Percentiles rank a stretch among this genome's conserved stretches.
Evolutionary conservation across 2,113 vertebrate species (phyloP).

Genomic region (Cyanistes caeruleus): DNA sequence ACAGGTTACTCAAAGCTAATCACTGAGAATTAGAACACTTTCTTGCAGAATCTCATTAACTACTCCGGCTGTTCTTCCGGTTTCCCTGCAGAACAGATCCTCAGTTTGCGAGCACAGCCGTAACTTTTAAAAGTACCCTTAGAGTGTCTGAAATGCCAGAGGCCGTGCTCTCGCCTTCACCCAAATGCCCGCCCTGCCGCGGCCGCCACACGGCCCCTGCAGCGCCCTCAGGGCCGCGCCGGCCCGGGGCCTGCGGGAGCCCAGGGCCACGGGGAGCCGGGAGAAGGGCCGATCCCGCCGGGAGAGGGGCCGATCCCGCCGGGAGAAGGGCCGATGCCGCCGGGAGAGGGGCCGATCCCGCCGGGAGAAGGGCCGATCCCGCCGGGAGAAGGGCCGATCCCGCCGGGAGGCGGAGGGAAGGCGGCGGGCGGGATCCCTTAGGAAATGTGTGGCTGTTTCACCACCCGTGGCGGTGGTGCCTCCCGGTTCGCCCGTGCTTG

Average conservation of each 20-base stretch:
- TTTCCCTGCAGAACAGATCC: not conserved
- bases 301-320: not conserved
- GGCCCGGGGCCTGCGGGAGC: not conserved
- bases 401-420: accelerated
- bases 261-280: too few species aligned
- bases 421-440: accelerated
- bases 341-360: not conserved
- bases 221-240: not conserved
- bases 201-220: not conserved
- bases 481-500: too few species aligned
- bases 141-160: not conserved
- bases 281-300: too few species aligned
- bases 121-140: not conserved
- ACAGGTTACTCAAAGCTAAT: not conserved
- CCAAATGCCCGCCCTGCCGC: not conserved
- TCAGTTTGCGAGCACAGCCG: not conserved
- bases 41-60: not conserved
- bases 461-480: accelerated
- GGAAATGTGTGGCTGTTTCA: accelerated
- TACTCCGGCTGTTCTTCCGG: not conserved
- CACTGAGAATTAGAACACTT: not conserved
- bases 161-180: not conserved
- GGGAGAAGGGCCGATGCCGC: accelerated
- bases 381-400: accelerated
- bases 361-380: accelerated